A percentile compares a stretch with the other conserved stretches of the same genome.
These are phyloP conservation scores for Gobionotothen gibberifrons DNA, from an alignment of 2,797 vertebrate genomes.

Conservation along the genomic window DNA sequence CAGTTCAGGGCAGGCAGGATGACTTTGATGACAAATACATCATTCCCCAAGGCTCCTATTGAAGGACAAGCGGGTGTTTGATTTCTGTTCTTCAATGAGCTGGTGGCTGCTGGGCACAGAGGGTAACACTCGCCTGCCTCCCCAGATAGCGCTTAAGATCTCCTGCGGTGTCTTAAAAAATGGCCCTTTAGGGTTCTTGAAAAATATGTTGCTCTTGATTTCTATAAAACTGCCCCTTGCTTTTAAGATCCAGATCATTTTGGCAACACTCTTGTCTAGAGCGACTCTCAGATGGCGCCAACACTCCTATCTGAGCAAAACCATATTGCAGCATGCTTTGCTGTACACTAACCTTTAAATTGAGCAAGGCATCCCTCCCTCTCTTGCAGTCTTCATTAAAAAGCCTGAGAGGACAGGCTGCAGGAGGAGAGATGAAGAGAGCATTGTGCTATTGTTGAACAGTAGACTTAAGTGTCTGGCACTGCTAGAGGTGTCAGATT, in stretches of 20 bases:
- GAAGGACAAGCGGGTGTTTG: slow-evolving; percentile 61
- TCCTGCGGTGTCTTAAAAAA: slow-evolving; percentile 42
- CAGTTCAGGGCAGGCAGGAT: slow-evolving; percentile 7
- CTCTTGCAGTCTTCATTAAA: slow-evolving; percentile 48
- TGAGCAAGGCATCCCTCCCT: slow-evolving; percentile 30
- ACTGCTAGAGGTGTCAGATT: slow-evolving; percentile 69
- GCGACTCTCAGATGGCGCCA: slow-evolving; percentile 26
- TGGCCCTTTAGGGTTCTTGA: slow-evolving; percentile 26
- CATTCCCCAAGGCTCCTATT: slow-evolving; percentile 44
- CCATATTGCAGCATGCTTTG: slow-evolving; percentile 39
- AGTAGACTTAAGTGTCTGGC: slow-evolving; percentile 70
- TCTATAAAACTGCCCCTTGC: slow-evolving; percentile 36
- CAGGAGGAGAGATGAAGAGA: slow-evolving; percentile 60
- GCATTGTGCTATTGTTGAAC: slow-evolving; percentile 63
- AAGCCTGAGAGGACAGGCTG: slow-evolving; percentile 48
- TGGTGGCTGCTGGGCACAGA: slow-evolving; percentile 44
- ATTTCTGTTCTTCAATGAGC: slow-evolving; percentile 54
- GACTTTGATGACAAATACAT: slow-evolving; percentile 59
- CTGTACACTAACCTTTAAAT: slow-evolving; percentile 24
- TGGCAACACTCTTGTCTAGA: background rate
- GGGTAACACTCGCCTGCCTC: slow-evolving; percentile 58
- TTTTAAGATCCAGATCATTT: slow-evolving; percentile 51
- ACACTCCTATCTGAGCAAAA: slow-evolving; percentile 27
- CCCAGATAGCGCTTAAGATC: slow-evolving; percentile 55
- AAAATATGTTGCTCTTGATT: slow-evolving; percentile 45